These are phyloP conservation scores for Sebastes nivosus DNA, from an alignment of 2,797 vertebrate genomes.

Conservation along the genomic window DNA sequence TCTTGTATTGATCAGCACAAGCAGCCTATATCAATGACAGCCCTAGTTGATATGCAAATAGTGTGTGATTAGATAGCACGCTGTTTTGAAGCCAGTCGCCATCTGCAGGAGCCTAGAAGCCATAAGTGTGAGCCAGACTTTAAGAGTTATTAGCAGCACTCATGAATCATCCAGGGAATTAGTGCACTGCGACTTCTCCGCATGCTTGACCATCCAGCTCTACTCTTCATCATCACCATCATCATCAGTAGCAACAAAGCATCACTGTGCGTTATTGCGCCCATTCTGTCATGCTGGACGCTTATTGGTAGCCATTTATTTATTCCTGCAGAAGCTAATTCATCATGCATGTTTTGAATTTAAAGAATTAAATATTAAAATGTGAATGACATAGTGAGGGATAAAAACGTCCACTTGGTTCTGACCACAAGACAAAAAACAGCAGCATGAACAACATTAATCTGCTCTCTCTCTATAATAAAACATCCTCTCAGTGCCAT, in stretches of 20 bases:
- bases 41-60: slow-evolving; percentile 53
- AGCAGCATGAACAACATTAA: slow-evolving; percentile 3
- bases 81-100: slow-evolving; percentile 42
- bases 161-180: slow-evolving; percentile 53
- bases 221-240: slow-evolving; percentile 40
- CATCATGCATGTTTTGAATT: not conserved
- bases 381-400: not conserved
- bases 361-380: not conserved
- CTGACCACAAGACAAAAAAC: not conserved
- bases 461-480: slow-evolving; percentile 10
- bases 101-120: slow-evolving; percentile 53
- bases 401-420: not conserved
- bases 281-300: slow-evolving; percentile 50
- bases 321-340: slow-evolving; percentile 24
- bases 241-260: slow-evolving; percentile 24
- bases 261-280: slow-evolving; percentile 25
- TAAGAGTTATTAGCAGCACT: slow-evolving; percentile 44
- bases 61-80: slow-evolving; percentile 25
- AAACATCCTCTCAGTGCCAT: slow-evolving; percentile 21
- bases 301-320: slow-evolving; percentile 39
- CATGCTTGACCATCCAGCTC: slow-evolving; percentile 22
- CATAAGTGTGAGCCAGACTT: slow-evolving; percentile 58
- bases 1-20: slow-evolving; percentile 32
- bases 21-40: slow-evolving; percentile 37
- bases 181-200: slow-evolving; percentile 16